Conservation (phyloP, 2,797 vertebrate species). For the Pseudochirops cupreus region DNA sequence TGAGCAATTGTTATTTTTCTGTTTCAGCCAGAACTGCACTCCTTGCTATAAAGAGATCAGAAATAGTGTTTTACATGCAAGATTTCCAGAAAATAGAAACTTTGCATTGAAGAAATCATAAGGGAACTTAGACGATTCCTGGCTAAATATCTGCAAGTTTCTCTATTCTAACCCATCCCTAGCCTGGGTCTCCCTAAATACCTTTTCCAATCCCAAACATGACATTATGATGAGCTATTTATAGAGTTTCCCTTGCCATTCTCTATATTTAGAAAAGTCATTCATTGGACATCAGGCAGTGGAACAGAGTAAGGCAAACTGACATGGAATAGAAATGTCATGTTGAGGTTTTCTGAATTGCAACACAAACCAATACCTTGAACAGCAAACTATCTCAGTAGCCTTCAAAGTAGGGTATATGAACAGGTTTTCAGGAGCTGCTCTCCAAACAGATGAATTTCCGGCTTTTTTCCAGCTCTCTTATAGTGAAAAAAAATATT, state of each 20-base stretch:
- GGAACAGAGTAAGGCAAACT: background rate
- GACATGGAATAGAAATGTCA: background rate
- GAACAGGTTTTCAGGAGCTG: background rate
- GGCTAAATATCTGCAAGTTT: background rate
- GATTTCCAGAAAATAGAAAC: background rate
- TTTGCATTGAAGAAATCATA: background rate
- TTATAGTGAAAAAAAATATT: background rate
- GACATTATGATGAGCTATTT: background rate
- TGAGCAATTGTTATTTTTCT: background rate
- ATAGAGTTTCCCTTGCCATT: background rate
- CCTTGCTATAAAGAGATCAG: background rate
- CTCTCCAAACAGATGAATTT: conserved; percentile 9
- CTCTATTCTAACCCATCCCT: background rate
- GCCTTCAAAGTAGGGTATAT: background rate
- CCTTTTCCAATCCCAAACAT: background rate
- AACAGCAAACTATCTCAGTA: background rate
- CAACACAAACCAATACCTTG: conserved; percentile 25
- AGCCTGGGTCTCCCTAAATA: background rate
- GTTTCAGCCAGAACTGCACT: background rate
- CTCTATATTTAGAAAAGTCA: background rate
- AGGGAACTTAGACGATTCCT: background rate
- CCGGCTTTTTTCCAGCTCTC: background rate
- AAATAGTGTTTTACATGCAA: background rate
- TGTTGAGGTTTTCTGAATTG: background rate
- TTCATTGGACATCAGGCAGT: background rate